Percentiles rank a stretch among this genome's conserved stretches.
Conservation (phyloP, 2,113 vertebrate genomes). For the Plecturocebus donacophilus region DNA sequence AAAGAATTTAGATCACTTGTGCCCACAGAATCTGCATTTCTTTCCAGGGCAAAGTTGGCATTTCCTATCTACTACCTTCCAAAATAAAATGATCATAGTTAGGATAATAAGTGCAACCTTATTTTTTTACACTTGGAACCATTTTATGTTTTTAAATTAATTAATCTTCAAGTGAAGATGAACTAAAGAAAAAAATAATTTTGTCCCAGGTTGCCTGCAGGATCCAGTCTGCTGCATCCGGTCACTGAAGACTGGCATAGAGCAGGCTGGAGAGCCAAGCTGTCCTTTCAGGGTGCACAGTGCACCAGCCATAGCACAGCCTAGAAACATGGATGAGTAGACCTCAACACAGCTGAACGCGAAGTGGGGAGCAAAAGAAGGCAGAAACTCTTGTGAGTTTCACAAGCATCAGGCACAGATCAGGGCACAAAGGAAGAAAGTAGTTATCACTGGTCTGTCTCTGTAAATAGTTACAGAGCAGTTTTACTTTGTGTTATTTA, state of each 20-base stretch:
- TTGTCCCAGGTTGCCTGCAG: background rate
- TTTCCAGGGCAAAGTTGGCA: background rate
- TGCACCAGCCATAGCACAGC: rapidly evolving
- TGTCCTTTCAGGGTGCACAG: background rate
- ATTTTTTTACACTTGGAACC: background rate
- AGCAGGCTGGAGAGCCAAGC: background rate
- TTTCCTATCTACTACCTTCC: conserved; percentile 22
- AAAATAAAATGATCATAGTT: conserved; percentile 34
- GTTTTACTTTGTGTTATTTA: background rate
- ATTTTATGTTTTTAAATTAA: conserved; percentile 29
- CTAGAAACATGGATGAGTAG: too few species aligned
- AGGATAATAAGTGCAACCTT: background rate
- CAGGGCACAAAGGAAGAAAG: background rate
- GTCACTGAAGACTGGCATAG: background rate
- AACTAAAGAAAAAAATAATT: background rate
- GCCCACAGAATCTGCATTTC: background rate
- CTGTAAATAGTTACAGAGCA: background rate
- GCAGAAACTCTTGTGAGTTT: background rate
- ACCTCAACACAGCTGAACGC: background rate
- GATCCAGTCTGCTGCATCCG: background rate
- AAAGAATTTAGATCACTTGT: background rate
- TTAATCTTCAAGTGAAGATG: background rate
- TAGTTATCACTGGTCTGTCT: background rate
- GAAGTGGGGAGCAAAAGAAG: background rate
- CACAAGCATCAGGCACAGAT: background rate